A percentile compares a stretch with the other conserved stretches of the same genome.
Evolutionary conservation across 2,888 invertebrate species (phyloP).

Genomic region (Stramonita haemastoma): DNA sequence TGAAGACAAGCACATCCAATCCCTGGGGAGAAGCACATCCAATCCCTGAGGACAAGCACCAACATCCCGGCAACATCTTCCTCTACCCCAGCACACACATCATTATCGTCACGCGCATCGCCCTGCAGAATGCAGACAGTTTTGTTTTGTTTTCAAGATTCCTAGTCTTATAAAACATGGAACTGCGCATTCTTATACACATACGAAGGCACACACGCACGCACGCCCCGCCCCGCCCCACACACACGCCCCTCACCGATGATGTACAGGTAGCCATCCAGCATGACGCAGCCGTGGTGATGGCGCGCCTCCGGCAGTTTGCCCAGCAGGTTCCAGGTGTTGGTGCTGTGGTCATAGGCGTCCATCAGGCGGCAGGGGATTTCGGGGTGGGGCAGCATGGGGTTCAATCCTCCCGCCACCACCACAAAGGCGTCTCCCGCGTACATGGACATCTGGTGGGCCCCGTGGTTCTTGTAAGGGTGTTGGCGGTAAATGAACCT

Average conservation of each 20-base stretch:
- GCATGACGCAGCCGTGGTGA: conserved; percentile 60
- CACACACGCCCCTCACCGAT: conserved; percentile 56
- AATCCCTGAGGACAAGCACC: no score
- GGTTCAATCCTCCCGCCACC: conserved; percentile 61
- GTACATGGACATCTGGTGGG: neutral
- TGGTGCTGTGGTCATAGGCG: conserved; percentile 53
- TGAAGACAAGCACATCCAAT: no score
- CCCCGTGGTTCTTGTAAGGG: conserved; percentile 15
- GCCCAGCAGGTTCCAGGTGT: conserved; percentile 56
- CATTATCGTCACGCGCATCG: no score
- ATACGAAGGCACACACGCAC: neutral
- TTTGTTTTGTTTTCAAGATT: no score
- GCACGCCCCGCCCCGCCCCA: neutral
- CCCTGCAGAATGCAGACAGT: no score
- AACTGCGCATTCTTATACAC: neutral
- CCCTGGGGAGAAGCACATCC: no score
- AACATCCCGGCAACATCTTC: no score
- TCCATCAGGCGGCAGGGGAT: conserved; percentile 54
- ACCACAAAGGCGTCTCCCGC: conserved; percentile 44
- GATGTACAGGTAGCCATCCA: conserved; percentile 60
- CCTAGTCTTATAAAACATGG: no score
- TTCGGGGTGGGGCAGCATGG: conserved; percentile 47
- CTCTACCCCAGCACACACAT: no score
- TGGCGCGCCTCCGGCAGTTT: conserved; percentile 59
- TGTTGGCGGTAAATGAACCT: conserved; percentile 13